Base-by-base conservation (phyloP, 2,888 invertebrate species). In the Ornithoptera alexandrae region DNA sequence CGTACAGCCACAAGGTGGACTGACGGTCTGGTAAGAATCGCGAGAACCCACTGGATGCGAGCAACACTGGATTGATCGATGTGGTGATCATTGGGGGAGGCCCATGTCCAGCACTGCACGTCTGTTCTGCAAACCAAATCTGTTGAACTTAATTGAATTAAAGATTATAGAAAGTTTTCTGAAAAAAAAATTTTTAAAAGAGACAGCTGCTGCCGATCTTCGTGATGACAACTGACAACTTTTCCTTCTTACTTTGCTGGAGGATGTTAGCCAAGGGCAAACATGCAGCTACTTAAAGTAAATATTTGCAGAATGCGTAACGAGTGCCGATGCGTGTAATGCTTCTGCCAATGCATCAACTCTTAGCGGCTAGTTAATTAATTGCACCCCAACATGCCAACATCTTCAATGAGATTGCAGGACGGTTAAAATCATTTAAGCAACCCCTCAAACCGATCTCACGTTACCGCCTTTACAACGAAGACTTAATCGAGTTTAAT, bases 261-360 rank as follows among this genome's bases (percentile, higher is more conserved):
- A 50, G n/a, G 69, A 69, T 58, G 30, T 39, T 36, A 60, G 42
- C 17, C 20, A 20, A 57, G 20, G 15, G 17, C 57, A 62, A 68
- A 68, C 62, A 42, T 67, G 59, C n/a, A 53, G 53, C 53, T 67
- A 59, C 67, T 70, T 69, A 71, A 70, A 70, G 69, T 70, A 69
- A 65, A 64, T 58, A 67, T 50, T 30, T 57, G 61, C 65, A 46
- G 72, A 46, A 80, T 78, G 77, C 77, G 74, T 76, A 77, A 75
- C 76, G 77, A 74, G 81, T 80, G 82, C 80, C 77, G 79, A 76
- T 75, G 81, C 82, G 77, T 84, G 76, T 80, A 84, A 84, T 83
- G 75, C 72, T 72, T 71, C 67, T 72, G 72, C 69, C 65, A 65
- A 74, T 71, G 72, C 72, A 72, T 69, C 72, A 73, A 72, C 70